Conservation (phyloP, 2,888 invertebrate genomes). For the Synanthedon tipuliformis region DNA sequence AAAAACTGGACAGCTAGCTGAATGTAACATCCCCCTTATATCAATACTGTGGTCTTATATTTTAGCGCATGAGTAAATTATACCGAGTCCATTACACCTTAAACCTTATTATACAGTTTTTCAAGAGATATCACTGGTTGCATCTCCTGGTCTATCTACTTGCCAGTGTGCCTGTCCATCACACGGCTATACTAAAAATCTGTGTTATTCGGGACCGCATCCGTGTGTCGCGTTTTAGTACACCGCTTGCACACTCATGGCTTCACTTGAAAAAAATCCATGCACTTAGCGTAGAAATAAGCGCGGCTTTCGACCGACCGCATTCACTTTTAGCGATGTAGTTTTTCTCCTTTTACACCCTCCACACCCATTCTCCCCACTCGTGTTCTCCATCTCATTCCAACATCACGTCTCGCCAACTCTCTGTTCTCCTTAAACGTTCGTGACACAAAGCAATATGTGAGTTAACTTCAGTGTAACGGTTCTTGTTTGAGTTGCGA, state of each 20-base stretch:
- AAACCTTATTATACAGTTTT: no score
- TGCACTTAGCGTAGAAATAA: conserved; percentile 68
- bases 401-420: conserved; percentile 39
- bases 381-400: conserved; percentile 50
- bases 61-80: no score
- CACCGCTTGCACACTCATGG: conserved; percentile 30
- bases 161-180: no score
- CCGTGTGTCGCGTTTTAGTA: conserved; percentile 1
- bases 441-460: conserved; percentile 71
- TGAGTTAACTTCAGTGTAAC: conserved; percentile 69
- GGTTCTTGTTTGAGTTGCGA: conserved; percentile 70
- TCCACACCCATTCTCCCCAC: conserved; percentile 59
- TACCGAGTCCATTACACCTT: no score
- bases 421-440: conserved; percentile 56
- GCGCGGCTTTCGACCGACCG: conserved; percentile 70
- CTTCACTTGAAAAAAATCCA: conserved; percentile 67
- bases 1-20: no score
- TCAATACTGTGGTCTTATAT: no score
- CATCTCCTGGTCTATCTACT: no score
- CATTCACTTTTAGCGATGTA: conserved; percentile 70
- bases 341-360: conserved; percentile 69
- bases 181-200: no score
- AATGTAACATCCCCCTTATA: no score
- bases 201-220: neutral
- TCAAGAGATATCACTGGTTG: no score